Conservation (phyloP, 2,888 invertebrate genomes). For the Gari tellinella region DNA sequence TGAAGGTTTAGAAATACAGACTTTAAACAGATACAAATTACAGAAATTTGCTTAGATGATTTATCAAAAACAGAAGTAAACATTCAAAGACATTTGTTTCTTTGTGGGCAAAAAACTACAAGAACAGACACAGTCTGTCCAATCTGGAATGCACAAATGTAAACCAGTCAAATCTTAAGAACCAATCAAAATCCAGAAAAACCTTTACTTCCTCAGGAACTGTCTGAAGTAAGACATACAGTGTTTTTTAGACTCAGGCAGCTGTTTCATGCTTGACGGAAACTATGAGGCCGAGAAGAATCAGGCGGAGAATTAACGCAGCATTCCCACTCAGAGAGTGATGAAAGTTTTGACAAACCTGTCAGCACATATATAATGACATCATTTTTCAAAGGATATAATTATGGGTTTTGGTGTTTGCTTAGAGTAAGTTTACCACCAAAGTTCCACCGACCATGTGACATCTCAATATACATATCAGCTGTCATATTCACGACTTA, state of each 20-base stretch:
- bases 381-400: too few species aligned
- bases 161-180: constrained; percentile 20
- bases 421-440: constrained; percentile 2
- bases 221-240: neutral
- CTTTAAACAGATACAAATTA: too few species aligned
- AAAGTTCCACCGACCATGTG: too few species aligned
- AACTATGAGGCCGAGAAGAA: constrained; percentile 23
- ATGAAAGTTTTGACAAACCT: too few species aligned
- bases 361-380: too few species aligned
- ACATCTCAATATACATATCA: too few species aligned
- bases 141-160: constrained; percentile 32
- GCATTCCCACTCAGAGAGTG: too few species aligned
- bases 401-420: too few species aligned
- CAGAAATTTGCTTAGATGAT: neutral
- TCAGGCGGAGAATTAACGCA: too few species aligned
- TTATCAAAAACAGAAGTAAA: constrained; percentile 8
- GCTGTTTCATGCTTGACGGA: constrained; percentile 26
- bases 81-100: constrained; percentile 17
- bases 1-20: too few species aligned
- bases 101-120: constrained; percentile 12
- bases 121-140: constrained; percentile 18
- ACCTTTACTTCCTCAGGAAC: constrained; percentile 18
- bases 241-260: neutral
- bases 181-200: constrained; percentile 19
- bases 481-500: too few species aligned